Percentiles rank a stretch among this genome's conserved stretches.
Evolutionary conservation across 1,140 invertebrate species (phyloP).

Genomic region (Musca domestica): DNA sequence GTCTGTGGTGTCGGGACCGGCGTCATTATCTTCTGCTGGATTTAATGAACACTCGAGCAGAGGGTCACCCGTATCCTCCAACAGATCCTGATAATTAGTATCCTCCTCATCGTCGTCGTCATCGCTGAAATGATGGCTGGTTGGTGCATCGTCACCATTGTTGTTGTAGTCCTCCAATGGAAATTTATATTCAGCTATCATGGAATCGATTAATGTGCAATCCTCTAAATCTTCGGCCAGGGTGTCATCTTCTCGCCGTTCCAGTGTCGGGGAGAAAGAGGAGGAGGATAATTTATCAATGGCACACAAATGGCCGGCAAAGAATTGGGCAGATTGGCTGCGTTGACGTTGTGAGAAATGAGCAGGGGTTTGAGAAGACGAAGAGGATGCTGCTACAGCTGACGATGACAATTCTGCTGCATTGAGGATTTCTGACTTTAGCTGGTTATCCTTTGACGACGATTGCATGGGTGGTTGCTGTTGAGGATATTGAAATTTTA

Average conservation of each 20-base stretch:
- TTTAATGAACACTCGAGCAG: not conserved
- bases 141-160: not conserved
- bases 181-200: conserved; percentile 12
- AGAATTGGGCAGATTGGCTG: conserved; percentile 12
- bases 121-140: not conserved
- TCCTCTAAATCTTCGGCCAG: not conserved
- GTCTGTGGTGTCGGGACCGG: conserved; percentile 3
- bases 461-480: not conserved
- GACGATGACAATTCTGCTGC: not conserved
- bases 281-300: not conserved
- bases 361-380: not conserved
- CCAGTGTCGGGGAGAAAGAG: not conserved
- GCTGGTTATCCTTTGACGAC: not conserved
- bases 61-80: not conserved
- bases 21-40: not conserved
- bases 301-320: too few relatives aligned
- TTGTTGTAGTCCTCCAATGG: not conserved
- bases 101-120: conserved; percentile 3
- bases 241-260: not conserved
- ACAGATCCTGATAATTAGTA: not conserved
- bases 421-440: too few relatives aligned
- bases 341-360: not conserved
- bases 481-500: conserved; percentile 14
- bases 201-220: not conserved
- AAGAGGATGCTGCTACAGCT: not conserved